A percentile compares a stretch with the other conserved stretches of the same genome.
phyloP scores from a whole-genome alignment of 2,113 vertebrate genomes.

The Chlorodrepanis virens region DNA sequence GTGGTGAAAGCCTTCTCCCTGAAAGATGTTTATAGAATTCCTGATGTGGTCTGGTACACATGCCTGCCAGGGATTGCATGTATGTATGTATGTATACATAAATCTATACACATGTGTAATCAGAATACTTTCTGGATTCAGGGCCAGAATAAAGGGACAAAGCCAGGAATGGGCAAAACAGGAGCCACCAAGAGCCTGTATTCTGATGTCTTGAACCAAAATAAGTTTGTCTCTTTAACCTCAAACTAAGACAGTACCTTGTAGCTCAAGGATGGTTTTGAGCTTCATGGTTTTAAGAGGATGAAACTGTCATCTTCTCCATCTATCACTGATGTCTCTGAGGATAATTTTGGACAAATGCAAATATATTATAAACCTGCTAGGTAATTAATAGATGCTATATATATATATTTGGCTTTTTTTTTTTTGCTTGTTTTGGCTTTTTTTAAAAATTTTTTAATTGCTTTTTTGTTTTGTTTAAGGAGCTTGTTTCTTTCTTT shows the following conservation, averaged over 20 bases:
- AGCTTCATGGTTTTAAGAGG: neutral
- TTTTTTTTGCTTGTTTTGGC: neutral
- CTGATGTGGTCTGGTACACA: neutral
- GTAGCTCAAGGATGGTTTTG: neutral
- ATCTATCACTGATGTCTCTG: neutral
- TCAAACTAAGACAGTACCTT: neutral
- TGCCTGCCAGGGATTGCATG: neutral
- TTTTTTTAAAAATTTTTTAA: neutral
- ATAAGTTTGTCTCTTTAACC: neutral
- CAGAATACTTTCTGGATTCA: neutral
- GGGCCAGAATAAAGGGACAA: neutral
- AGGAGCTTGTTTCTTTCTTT: neutral
- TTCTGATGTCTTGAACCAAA: neutral
- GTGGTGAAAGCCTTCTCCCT: neutral
- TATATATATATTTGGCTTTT: neutral
- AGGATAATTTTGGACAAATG: neutral
- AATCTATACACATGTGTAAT: accelerated
- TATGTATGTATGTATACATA: accelerated
- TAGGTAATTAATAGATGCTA: neutral
- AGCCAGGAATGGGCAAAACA: neutral
- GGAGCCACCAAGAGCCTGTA: neutral
- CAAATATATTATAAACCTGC: neutral
- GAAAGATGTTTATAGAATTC: neutral
- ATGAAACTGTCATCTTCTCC: neutral
- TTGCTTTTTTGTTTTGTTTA: neutral